Conservation (phyloP, 2,113 vertebrate genomes). For the Saccopteryx bilineata region DNA sequence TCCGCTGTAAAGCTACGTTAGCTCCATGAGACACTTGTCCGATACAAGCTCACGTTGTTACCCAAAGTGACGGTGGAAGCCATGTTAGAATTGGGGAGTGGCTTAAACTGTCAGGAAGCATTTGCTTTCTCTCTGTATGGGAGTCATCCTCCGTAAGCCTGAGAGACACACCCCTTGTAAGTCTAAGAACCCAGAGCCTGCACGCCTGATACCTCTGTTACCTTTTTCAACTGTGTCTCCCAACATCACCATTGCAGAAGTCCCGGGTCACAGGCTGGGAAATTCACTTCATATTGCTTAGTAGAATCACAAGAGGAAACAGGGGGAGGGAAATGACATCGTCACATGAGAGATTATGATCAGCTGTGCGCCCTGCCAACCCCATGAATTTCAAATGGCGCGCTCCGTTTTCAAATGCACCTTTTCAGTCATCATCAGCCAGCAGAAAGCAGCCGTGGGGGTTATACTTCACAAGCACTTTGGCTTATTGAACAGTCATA, state of each 20-base stretch:
- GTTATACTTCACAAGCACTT: conserved; percentile 79
- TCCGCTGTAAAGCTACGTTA: not conserved
- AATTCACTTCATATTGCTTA: not conserved
- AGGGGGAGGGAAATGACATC: conserved; percentile 52
- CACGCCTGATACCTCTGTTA: not conserved
- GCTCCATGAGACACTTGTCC: not conserved
- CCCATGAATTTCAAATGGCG: conserved; percentile 74
- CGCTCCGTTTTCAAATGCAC: conserved; percentile 71
- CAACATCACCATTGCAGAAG: not conserved
- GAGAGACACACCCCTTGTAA: not conserved
- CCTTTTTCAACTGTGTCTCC: conserved; percentile 53
- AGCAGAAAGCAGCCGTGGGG: conserved; percentile 71
- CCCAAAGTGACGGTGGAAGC: not conserved
- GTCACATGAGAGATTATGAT: conserved; percentile 75
- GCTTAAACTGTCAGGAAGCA: not conserved
- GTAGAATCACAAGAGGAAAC: conserved; percentile 34
- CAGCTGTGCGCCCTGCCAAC: conserved; percentile 72
- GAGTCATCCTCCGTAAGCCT: not conserved
- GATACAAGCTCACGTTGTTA: not conserved
- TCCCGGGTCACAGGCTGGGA: not conserved
- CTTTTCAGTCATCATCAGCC: conserved; percentile 82
- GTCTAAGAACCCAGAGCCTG: not conserved
- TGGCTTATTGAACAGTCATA: conserved; percentile 78
- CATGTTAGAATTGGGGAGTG: not conserved
- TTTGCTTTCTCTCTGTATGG: not conserved